Percentiles rank a stretch among this genome's conserved stretches.
Evolutionary conservation across 2,797 vertebrate genomes (phyloP).

Genomic region (Mus caroli): DNA sequence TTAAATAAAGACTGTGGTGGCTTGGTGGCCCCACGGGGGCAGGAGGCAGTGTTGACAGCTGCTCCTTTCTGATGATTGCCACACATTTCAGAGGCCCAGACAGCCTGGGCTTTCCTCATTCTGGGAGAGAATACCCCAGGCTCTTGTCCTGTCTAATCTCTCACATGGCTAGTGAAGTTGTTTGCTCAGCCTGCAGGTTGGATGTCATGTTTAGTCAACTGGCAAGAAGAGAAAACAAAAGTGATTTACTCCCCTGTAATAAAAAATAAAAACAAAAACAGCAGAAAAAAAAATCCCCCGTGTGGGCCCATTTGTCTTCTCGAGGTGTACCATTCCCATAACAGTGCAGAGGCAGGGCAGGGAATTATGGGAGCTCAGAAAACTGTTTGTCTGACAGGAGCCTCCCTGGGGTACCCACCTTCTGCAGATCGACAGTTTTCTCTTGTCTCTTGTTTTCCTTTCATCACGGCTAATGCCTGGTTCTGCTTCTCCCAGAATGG

Average conservation of each 20-base stretch:
- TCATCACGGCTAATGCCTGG: not conserved
- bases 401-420: not conserved
- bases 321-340: fast-evolving
- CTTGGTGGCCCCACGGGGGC: slow-evolving; percentile 48
- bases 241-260: slow-evolving; percentile 19
- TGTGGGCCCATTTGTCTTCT: not conserved
- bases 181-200: slow-evolving; percentile 62
- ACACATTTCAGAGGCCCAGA: slow-evolving; percentile 60
- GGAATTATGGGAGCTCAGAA: not conserved
- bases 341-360: not conserved
- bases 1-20: slow-evolving; percentile 52
- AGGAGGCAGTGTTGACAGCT: slow-evolving; percentile 66
- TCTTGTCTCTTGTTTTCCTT: not conserved
- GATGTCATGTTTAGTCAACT: slow-evolving; percentile 70
- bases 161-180: slow-evolving; percentile 58
- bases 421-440: not conserved
- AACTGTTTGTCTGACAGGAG: not conserved
- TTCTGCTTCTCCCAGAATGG: not conserved
- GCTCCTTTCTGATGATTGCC: slow-evolving; percentile 70
- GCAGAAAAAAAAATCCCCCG: not conserved
- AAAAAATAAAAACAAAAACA: not conserved
- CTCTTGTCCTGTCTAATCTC: slow-evolving; percentile 72
- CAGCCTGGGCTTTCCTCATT: slow-evolving; percentile 13
- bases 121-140: slow-evolving; percentile 62
- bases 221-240: slow-evolving; percentile 67